Evolutionary conservation across 2,113 vertebrate genomes (phyloP).

Genomic region (Corydoras sp.): DNA sequence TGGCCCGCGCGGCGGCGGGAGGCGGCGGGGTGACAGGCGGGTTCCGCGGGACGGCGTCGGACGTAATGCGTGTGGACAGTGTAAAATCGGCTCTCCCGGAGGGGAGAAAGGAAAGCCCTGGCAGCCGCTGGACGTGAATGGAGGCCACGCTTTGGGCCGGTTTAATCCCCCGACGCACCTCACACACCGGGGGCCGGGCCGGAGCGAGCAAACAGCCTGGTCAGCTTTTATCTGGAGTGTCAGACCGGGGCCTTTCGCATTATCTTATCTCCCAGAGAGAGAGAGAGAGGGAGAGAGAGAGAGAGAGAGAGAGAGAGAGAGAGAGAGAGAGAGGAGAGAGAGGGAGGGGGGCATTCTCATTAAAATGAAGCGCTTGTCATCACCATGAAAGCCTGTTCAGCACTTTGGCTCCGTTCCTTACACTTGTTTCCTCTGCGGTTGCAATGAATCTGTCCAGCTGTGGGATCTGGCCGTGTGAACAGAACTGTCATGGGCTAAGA

Average conservation of each 20-base stretch:
- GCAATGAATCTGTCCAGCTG: slow-evolving; percentile 26
- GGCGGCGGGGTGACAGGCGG: slow-evolving; percentile 67
- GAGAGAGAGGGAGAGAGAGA: too few relatives aligned
- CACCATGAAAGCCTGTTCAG: slow-evolving; percentile 35
- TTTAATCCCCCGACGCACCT: too few relatives aligned
- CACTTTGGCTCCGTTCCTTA: slow-evolving; percentile 27
- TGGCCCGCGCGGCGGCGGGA: slow-evolving; percentile 64
- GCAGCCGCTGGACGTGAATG: slow-evolving; percentile 23
- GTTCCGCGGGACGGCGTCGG: slow-evolving; percentile 63
- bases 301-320: too few relatives aligned
- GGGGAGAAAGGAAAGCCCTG: slow-evolving; percentile 48
- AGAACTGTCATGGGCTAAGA: slow-evolving; percentile 16
- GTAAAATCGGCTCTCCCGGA: slow-evolving; percentile 67
- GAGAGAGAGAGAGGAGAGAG: background rate
- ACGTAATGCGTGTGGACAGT: slow-evolving; percentile 73
- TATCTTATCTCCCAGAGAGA: too few relatives aligned
- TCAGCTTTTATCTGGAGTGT: too few relatives aligned
- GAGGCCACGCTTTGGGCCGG: slow-evolving; percentile 25
- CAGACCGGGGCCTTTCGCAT: too few relatives aligned
- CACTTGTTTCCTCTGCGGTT: slow-evolving; percentile 26
- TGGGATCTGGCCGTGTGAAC: slow-evolving; percentile 21
- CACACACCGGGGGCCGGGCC: too few relatives aligned
- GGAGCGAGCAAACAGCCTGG: too few relatives aligned
- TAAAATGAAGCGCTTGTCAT: slow-evolving; percentile 42
- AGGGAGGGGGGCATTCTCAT: slow-evolving; percentile 37